Evolutionary conservation across 2,888 invertebrate genomes (phyloP).

Genomic region (Azorinus chamasolen): DNA sequence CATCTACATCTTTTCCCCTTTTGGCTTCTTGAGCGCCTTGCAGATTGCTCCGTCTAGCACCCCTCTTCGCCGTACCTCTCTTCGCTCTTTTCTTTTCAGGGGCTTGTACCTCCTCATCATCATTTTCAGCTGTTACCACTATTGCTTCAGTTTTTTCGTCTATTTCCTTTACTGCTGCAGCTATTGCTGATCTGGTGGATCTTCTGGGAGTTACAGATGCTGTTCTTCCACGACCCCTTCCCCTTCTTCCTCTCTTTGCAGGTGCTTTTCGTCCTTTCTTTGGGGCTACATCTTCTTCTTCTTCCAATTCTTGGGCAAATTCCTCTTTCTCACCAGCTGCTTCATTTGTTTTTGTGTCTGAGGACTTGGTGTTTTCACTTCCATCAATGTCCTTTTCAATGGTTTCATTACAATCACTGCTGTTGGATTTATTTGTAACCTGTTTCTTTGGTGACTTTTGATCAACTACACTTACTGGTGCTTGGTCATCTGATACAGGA

Average conservation of each 20-base stretch:
- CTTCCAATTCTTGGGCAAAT: constrained; percentile 19
- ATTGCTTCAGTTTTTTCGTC: background rate
- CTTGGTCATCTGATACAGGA: constrained; percentile 17
- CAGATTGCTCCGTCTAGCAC: too few relatives aligned
- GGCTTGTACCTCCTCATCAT: background rate
- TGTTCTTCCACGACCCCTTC: constrained; percentile 46
- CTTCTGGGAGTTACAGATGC: constrained; percentile 19
- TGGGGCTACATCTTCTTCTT: constrained; percentile 12
- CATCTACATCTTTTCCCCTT: too few relatives aligned
- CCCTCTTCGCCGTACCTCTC: too few relatives aligned
- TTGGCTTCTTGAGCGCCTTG: too few relatives aligned
- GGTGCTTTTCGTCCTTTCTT: constrained; percentile 33
- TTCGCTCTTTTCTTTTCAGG: background rate
- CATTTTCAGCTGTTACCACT: background rate
- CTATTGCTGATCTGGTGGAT: constrained; percentile 31
- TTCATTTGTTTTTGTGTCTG: background rate
- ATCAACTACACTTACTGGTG: constrained; percentile 16
- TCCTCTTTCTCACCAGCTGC: background rate
- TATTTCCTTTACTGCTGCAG: background rate
- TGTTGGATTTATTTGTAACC: background rate
- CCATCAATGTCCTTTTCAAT: background rate
- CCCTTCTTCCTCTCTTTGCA: constrained; percentile 37
- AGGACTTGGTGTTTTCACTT: too few relatives aligned
- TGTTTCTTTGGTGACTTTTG: background rate
- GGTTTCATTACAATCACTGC: background rate